phyloP scores from a whole-genome alignment of 2,888 invertebrate genomes.

The Mythimna impura region DNA sequence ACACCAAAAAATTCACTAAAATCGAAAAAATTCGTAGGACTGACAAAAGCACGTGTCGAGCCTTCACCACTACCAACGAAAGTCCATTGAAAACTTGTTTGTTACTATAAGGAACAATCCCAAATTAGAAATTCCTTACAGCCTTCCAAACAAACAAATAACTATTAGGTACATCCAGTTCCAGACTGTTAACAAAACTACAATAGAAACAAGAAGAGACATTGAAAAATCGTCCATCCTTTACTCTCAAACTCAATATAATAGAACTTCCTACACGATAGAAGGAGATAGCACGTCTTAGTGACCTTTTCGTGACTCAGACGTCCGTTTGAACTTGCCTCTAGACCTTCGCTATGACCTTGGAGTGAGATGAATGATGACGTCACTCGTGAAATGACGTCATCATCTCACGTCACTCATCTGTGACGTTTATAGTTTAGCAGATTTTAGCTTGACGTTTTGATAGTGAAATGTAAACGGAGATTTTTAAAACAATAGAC shows the following conservation, averaged over 20 bases:
- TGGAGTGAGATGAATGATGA: constrained; percentile 40
- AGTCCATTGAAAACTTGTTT: too few species aligned
- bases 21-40: too few species aligned
- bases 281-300: constrained; percentile 43
- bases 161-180: constrained; percentile 29
- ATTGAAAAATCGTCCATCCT: constrained; percentile 24
- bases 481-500: constrained; percentile 2
- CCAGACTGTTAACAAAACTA: constrained; percentile 30
- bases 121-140: not conserved
- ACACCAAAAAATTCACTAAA: too few species aligned
- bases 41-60: too few species aligned
- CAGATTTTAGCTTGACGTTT: constrained; percentile 12
- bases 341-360: constrained; percentile 58
- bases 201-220: constrained; percentile 9
- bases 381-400: too few species aligned
- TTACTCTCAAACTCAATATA: constrained; percentile 8
- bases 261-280: constrained; percentile 14
- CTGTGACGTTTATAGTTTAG: constrained; percentile 4
- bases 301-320: constrained; percentile 53
- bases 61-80: too few species aligned
- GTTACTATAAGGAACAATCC: constrained; percentile 7
- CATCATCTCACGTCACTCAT: constrained; percentile 58
- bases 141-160: constrained; percentile 17
- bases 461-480: not conserved
- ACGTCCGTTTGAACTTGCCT: constrained; percentile 60